phyloP scores from a whole-genome alignment of 2,888 invertebrate species.

The Drosophila paucipuncta region DNA sequence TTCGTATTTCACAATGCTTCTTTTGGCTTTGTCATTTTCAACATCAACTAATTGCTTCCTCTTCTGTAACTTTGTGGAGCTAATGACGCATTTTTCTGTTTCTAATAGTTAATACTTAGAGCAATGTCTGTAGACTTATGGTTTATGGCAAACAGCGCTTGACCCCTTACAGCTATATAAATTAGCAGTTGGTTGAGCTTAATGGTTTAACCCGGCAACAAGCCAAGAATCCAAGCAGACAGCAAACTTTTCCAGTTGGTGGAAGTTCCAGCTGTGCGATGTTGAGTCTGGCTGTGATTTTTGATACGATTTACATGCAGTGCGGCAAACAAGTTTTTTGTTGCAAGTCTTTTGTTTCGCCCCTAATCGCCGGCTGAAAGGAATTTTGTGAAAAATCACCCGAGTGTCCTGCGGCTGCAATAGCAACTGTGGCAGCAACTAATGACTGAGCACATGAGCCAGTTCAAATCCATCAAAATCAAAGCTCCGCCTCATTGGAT shows the following conservation, averaged over 20 bases:
- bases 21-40: constrained; percentile 52
- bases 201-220: constrained; percentile 34
- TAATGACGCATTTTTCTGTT: constrained; percentile 61
- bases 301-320: constrained; percentile 65
- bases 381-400: constrained; percentile 64
- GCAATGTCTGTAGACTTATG: constrained; percentile 47
- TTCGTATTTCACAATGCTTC: constrained; percentile 14
- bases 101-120: constrained; percentile 56
- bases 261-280: constrained; percentile 68
- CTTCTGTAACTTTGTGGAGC: constrained; percentile 48
- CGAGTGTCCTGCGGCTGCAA: constrained; percentile 65
- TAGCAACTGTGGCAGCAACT: constrained; percentile 24
- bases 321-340: constrained; percentile 54
- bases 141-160: constrained; percentile 59
- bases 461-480: constrained; percentile 68
- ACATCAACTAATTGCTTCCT: constrained; percentile 51
- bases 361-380: constrained; percentile 39
- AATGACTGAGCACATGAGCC: constrained; percentile 52
- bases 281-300: constrained; percentile 35
- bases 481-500: constrained; percentile 43
- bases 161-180: constrained; percentile 73
- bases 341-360: constrained; percentile 64
- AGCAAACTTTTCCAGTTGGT: constrained; percentile 22
- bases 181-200: constrained; percentile 55
- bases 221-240: neutral